These are phyloP conservation scores for Pseudobourletiella spinata DNA, from an alignment of 1,140 invertebrate species.

Conservation along the genomic window DNA sequence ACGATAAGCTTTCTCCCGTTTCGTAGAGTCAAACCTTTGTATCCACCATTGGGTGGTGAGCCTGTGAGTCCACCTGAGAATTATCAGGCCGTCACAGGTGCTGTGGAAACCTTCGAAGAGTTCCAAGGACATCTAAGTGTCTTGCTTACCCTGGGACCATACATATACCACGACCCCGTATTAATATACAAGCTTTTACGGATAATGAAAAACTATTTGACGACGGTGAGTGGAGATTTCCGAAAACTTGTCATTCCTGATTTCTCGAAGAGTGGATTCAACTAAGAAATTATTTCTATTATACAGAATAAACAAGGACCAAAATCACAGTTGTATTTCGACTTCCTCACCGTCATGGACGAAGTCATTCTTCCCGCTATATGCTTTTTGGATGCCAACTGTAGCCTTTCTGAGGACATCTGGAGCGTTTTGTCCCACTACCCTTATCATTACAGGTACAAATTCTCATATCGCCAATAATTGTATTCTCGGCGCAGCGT, in stretches of 20 bases:
- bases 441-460: slow-evolving; percentile 77
- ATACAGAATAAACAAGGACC: neutral
- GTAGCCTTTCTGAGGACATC: slow-evolving; percentile 89
- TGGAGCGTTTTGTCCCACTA: slow-evolving; percentile 86
- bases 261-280: no score
- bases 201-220: slow-evolving; percentile 48
- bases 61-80: neutral
- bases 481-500: neutral
- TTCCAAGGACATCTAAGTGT: slow-evolving; percentile 72
- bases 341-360: slow-evolving; percentile 77
- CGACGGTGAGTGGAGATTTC: slow-evolving; percentile 42
- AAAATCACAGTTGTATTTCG: slow-evolving; percentile 51
- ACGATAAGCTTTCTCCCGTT: no score
- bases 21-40: no score
- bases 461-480: neutral
- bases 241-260: no score
- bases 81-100: slow-evolving; percentile 17
- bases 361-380: slow-evolving; percentile 78
- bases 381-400: slow-evolving; percentile 86
- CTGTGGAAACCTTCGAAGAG: slow-evolving; percentile 56
- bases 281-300: neutral
- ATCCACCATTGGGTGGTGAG: no score
- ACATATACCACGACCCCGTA: slow-evolving; percentile 76
- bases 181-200: slow-evolving; percentile 78
- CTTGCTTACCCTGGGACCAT: slow-evolving; percentile 73